phyloP scores from a whole-genome alignment of 2,113 vertebrate species.

The Chaenocephalus aceratus region DNA sequence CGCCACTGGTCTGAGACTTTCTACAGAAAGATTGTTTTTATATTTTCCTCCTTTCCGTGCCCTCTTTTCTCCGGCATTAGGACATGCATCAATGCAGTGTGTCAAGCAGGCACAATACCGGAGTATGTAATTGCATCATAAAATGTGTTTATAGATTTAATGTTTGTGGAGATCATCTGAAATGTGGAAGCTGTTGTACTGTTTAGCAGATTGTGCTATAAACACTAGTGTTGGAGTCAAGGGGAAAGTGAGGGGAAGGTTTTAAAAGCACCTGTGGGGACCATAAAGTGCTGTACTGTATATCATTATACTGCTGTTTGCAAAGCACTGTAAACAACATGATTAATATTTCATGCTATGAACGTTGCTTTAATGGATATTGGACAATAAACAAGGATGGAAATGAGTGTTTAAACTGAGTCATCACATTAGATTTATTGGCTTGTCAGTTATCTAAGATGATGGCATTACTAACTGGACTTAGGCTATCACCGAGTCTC shows the following conservation, averaged over 20 bases:
- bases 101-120: conserved; percentile 16
- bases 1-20: conserved; percentile 36
- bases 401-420: conserved; percentile 51
- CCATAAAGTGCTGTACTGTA: conserved; percentile 51
- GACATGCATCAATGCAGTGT: conserved; percentile 4
- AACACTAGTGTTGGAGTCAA: conserved; percentile 49
- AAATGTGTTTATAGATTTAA: conserved; percentile 62
- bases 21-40: conserved; percentile 26
- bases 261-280: conserved; percentile 62
- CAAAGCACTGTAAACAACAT: conserved; percentile 60
- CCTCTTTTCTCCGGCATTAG: background rate
- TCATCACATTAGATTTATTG: conserved; percentile 59
- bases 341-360: conserved; percentile 70
- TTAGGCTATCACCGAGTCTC: conserved; percentile 19
- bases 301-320: conserved; percentile 65
- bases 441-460: conserved; percentile 36
- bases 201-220: conserved; percentile 62
- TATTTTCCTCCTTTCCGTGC: background rate
- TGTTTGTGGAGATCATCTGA: conserved; percentile 66
- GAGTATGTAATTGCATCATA: conserved; percentile 50
- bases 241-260: conserved; percentile 38
- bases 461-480: conserved; percentile 31
- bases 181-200: conserved; percentile 59
- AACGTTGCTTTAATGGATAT: conserved; percentile 64
- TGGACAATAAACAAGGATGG: conserved; percentile 35